Percentiles rank a stretch among this genome's conserved stretches.
Conservation (phyloP, 2,888 invertebrate genomes). For the Cyclophora albipunctata region DNA sequence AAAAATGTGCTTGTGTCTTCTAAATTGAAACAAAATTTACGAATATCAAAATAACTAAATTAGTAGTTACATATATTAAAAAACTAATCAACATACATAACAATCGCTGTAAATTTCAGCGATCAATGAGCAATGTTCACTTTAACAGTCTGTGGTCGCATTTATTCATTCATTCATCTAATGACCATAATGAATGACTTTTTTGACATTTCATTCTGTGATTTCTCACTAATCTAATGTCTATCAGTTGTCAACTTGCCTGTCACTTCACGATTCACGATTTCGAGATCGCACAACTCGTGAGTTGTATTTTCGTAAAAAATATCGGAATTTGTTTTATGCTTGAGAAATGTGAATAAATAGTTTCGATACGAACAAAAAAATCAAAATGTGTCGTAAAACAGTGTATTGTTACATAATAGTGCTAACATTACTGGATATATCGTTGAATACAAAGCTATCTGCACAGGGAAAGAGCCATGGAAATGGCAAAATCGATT, state of each 20-base stretch:
- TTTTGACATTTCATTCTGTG: too few relatives aligned
- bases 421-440: constrained; percentile 79
- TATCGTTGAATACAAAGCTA: constrained; percentile 80
- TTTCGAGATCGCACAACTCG: constrained; percentile 39
- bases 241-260: constrained; percentile 1
- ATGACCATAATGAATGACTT: too few relatives aligned
- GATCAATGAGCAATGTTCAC: too few relatives aligned
- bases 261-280: constrained; percentile 15
- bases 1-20: too few relatives aligned
- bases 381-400: constrained; percentile 69
- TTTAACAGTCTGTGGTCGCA: too few relatives aligned
- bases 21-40: too few relatives aligned
- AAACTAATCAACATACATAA: too few relatives aligned
- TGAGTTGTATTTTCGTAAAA: constrained; percentile 32
- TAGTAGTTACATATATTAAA: too few relatives aligned
- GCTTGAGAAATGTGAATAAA: constrained; percentile 59
- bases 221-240: too few relatives aligned
- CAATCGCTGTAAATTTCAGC: too few relatives aligned
- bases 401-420: constrained; percentile 80
- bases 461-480: constrained; percentile 84
- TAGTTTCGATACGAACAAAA: constrained; percentile 35
- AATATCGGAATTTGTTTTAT: constrained; percentile 28
- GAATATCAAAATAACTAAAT: too few relatives aligned
- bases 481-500: constrained; percentile 83
- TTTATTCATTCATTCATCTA: too few relatives aligned